Conservation (phyloP, 2,797 vertebrate species). For the Phyllotis vaccarum region DNA sequence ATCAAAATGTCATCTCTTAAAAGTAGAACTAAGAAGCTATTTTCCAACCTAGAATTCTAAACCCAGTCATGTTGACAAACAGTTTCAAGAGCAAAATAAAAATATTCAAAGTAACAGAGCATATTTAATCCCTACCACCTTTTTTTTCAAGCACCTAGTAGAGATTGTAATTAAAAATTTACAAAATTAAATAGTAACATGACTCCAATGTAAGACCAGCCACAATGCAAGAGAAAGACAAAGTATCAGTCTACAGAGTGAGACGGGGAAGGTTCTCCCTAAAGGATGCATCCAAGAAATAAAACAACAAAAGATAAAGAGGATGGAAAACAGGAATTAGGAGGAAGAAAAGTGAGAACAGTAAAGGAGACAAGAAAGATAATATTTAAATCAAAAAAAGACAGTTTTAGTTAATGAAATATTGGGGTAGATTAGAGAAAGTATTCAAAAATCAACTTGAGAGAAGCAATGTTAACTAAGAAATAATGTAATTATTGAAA, state of each 20-base stretch:
- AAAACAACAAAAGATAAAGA: background rate
- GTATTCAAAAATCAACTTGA: background rate
- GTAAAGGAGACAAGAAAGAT: background rate
- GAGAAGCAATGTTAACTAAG: background rate
- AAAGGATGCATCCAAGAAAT: background rate
- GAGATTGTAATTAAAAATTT: background rate
- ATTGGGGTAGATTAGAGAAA: background rate
- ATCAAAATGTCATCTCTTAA: slow-evolving; percentile 13
- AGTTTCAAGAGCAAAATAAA: background rate
- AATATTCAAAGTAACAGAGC: background rate
- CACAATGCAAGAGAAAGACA: background rate
- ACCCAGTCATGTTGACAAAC: background rate
- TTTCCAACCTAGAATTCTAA: slow-evolving; percentile 26
- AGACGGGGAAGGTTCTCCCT: background rate
- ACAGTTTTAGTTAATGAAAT: slow-evolving; percentile 20
- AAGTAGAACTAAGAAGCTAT: background rate
- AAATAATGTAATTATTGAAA: background rate
- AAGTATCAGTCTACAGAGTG: background rate
- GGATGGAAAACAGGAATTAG: background rate
- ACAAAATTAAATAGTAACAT: background rate
- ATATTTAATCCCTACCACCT: background rate
- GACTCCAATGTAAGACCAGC: background rate
- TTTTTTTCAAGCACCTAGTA: background rate
- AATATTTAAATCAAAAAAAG: background rate
- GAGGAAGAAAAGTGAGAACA: fast-evolving